phyloP scores from a whole-genome alignment of 2,797 vertebrate genomes.

The Aythya fuligula region DNA sequence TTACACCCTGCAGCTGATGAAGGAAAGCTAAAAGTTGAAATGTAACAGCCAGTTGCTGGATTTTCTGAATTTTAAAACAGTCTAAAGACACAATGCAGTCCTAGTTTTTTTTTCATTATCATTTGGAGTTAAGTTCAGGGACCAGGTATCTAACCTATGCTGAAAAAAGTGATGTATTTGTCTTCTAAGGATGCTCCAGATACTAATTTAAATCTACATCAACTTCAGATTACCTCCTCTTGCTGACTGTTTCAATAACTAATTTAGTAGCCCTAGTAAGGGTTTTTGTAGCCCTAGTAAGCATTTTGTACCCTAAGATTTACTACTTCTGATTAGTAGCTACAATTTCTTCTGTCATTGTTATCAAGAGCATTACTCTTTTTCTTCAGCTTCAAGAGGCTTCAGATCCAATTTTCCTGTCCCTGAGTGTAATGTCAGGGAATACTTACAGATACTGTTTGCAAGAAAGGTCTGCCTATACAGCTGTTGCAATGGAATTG shows the following conservation, averaged over 20 bases:
- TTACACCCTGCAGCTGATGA: neutral
- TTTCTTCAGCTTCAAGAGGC: neutral
- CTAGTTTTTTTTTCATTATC: neutral
- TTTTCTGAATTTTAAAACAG: neutral
- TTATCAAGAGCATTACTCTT: neutral
- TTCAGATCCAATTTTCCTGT: neutral
- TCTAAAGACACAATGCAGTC: neutral
- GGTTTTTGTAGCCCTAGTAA: neutral
- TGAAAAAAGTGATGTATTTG: neutral
- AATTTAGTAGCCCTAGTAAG: neutral
- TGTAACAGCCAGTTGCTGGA: neutral
- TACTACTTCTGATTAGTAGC: neutral
- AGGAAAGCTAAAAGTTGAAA: neutral
- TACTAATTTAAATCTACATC: neutral
- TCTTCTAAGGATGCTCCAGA: neutral
- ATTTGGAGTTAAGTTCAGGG: neutral
- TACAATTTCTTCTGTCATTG: neutral
- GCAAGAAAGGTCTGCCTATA: neutral
- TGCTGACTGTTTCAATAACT: neutral
- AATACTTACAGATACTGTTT: neutral
- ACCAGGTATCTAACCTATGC: neutral
- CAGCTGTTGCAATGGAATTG: neutral
- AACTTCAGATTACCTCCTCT: rapidly evolving
- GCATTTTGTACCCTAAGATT: neutral
- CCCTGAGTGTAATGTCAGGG: neutral